Evolutionary conservation across 1,140 invertebrate genomes (phyloP).

Genomic region (Drosophila tani): DNA sequence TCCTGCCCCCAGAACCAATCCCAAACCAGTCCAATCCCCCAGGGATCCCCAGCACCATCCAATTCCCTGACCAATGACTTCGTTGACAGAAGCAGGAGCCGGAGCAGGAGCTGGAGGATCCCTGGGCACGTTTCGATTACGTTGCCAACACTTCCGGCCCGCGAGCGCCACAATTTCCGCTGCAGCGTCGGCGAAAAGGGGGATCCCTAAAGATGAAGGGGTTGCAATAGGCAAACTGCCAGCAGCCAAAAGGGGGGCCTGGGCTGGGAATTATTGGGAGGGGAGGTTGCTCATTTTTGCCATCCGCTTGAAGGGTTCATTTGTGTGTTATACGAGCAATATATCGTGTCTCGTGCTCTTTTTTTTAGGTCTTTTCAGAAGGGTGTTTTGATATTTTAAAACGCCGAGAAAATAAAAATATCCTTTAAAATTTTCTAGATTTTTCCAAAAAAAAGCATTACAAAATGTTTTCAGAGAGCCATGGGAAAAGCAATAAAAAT

Average conservation of each 20-base stretch:
- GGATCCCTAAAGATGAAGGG: constrained; percentile 28
- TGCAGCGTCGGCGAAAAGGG: constrained; percentile 29
- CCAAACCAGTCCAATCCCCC: neutral
- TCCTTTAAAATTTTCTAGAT: too few species aligned
- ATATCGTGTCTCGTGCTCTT: constrained; percentile 24
- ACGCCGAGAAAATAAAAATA: too few species aligned
- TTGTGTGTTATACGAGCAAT: constrained; percentile 53
- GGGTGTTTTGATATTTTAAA: neutral
- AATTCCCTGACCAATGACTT: constrained; percentile 46
- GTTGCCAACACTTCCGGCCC: constrained; percentile 79
- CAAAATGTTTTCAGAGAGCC: too few species aligned
- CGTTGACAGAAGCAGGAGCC: constrained; percentile 41
- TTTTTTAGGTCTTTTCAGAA: neutral
- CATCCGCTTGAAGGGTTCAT: constrained; percentile 73
- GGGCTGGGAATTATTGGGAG: constrained; percentile 3
- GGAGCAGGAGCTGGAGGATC: constrained; percentile 10
- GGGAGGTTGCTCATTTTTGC: constrained; percentile 55
- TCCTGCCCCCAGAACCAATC: constrained; percentile 15
- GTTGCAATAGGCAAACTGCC: constrained; percentile 69
- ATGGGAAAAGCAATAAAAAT: too few species aligned
- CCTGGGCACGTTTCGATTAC: constrained; percentile 74
- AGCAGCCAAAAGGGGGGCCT: constrained; percentile 30
- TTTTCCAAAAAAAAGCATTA: too few species aligned
- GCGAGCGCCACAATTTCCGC: constrained; percentile 79
- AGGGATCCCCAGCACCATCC: neutral